Percentiles rank a stretch among this genome's conserved stretches.
Conservation (phyloP, 2,113 vertebrate genomes). For the Cyphomyrus plagiostoma region DNA sequence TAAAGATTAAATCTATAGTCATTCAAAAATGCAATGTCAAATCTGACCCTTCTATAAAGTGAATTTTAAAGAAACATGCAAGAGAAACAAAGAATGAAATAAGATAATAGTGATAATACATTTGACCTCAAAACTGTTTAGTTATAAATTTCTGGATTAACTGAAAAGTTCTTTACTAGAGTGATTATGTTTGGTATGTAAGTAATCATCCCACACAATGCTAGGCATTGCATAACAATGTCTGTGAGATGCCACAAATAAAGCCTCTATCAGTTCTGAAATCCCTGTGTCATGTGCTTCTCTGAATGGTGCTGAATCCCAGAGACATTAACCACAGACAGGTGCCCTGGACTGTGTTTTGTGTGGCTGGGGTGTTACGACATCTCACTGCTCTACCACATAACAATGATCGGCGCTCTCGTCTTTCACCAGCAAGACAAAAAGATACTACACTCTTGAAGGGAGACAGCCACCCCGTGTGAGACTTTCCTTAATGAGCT, state of each 20-base stretch:
- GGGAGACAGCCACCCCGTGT: not conserved
- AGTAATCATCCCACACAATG: not conserved
- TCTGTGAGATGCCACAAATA: not conserved
- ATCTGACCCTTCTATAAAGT: not conserved
- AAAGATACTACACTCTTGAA: not conserved
- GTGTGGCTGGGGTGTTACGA: not conserved
- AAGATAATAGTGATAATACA: not conserved
- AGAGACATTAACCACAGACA: not conserved
- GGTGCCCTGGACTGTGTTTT: not conserved
- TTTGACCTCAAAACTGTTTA: not conserved
- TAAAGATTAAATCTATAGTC: not conserved
- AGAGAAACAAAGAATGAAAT: not conserved
- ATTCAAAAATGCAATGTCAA: not conserved
- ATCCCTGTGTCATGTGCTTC: not conserved
- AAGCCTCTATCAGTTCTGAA: not conserved
- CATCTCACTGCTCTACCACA: not conserved
- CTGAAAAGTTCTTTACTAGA: not conserved
- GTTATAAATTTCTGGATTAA: not conserved
- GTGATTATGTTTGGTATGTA: not conserved
- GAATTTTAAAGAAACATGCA: not conserved
- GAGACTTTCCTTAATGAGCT: not conserved
- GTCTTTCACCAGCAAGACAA: not conserved
- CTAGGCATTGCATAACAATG: not conserved
- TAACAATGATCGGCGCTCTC: not conserved
- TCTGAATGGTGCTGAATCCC: not conserved